Evolutionary conservation across 2,888 invertebrate genomes (phyloP), one percentile per base, ranked within the genome.

Genomic region (Crocallis elinguaria): DNA sequence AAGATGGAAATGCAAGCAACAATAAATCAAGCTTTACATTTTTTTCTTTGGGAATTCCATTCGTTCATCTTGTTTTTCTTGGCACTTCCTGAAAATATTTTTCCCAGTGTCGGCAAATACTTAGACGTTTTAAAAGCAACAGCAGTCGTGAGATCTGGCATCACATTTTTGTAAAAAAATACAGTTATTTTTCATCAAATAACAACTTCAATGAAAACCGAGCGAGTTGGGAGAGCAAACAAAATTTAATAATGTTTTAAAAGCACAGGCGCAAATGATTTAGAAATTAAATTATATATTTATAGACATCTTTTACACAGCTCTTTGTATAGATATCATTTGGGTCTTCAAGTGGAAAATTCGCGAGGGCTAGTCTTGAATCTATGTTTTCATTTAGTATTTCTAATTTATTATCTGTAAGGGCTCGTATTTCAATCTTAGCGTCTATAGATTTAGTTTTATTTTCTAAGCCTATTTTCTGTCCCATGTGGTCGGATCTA

Each of bases 51-150:
- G 12, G 11, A 3, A 8, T 21, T 11, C 12, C 19, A 9, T 37
- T 23, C 2, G 8, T 17, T 37, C 1, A 9, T 39, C n/a, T 21
- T 32, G 13, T 42, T 30, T 42, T 13, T 52, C 36, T 52, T 42
- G 21, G 53, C 43, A 27, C 12, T 43, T 48, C 21, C 42, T 48
- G 48, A 25, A 45, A 37, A 46, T 37, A 32, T 37, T 32, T 46
- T 36, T 32, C 8, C 25, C 41, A 30, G 13, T 46, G 37, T 43
- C 53, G 27, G 48, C 6, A 53, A 53, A 53, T 38, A 48, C 33
- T 42, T 17, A 14, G 48, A 53, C 33, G 43, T 44, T 49, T 35
- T 39, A 38, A 43, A 38, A 46, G 29, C 51, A 44, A 51, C 33
- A 44, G 5, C 29, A 25, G 16, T 35, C 17, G 0, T 19, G 3